Conservation (phyloP, 2,888 invertebrate genomes). For the Synanthedon andrenaeformis region DNA sequence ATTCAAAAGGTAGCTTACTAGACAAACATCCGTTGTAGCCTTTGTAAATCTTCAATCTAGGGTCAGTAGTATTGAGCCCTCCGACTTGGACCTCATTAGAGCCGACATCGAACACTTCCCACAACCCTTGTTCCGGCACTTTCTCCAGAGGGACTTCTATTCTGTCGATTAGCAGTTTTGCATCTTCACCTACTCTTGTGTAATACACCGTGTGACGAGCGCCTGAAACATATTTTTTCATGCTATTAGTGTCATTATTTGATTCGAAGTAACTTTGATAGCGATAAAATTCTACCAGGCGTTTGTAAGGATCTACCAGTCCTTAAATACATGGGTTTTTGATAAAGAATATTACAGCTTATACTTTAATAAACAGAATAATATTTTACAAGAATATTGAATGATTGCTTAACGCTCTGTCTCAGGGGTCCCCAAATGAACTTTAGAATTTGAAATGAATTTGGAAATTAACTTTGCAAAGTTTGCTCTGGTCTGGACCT, state of each 20-base stretch:
- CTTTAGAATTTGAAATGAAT: too few species aligned
- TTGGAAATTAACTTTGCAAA: too few species aligned
- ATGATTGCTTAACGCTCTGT: too few species aligned
- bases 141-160: constrained; percentile 78
- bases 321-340: not conserved
- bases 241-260: not conserved
- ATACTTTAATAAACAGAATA: too few species aligned
- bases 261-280: not conserved
- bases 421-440: too few species aligned
- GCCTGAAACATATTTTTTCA: constrained; percentile 44
- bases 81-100: constrained; percentile 89
- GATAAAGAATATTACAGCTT: too few species aligned
- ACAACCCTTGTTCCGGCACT: constrained; percentile 76
- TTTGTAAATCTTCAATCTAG: constrained; percentile 83
- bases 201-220: constrained; percentile 82
- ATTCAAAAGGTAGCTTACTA: constrained; percentile 71
- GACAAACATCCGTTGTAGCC: constrained; percentile 92
- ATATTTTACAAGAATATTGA: too few species aligned
- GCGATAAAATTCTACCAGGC: not conserved
- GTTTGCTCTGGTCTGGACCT: too few species aligned
- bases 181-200: constrained; percentile 77
- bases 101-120: constrained; percentile 75
- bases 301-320: not conserved
- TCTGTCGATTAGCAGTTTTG: constrained; percentile 80
- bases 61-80: constrained; percentile 86